Base-by-base conservation (phyloP, 2,888 invertebrate genomes). In the Zaprionus obscuricornis region DNA sequence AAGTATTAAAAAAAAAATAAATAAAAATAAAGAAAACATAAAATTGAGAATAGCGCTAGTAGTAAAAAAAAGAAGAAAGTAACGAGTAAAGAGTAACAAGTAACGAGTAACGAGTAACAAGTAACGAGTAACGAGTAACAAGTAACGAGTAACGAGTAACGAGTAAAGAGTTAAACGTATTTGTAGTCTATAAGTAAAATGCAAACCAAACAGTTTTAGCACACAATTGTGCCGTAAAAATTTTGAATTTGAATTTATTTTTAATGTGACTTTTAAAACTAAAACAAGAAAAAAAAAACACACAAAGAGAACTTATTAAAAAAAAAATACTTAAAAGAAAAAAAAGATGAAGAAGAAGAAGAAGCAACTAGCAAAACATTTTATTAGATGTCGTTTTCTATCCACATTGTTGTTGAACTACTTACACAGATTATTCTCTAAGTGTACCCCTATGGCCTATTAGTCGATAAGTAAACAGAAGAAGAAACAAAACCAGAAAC, bases 241-340 rank as follows among this genome's bases (percentile, higher is more conserved):
- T 75, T 78, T 75, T 74, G 82, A 82, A 77, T 82, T 78, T 73
- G 60, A 70, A 78, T 75, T 78, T 75, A 78, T 78, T 78, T 78
- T 64, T 75, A 70, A 74, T 40, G n/a, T n/a, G 63, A 75, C 75
- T 82, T 82, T 78, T 70, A 54, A 70, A 65, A n/a, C n/a, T 52
- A 66, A 40, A 46, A 34, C 8, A n/a, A 6, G 16, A 8, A 16
- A 6, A 11, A 4, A 1, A 18, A 39, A 14, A 56, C 36, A 13
- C 17, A 50, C 40, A 39, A 34, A 29, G 14, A 27, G 11, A 26
- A 55, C 13, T 7, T 13, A 13, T n/a, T 46, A 24, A 31, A n/a
- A 16, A 33, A 13, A 37, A 39, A 6, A 34, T n/a, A n/a, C n/a
- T n/a, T n/a, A 56, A 40, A 13, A 20, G 46, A 46, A 39, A 34